phyloP scores from a whole-genome alignment of 2,888 invertebrate species.

The Achlya flavicornis region DNA sequence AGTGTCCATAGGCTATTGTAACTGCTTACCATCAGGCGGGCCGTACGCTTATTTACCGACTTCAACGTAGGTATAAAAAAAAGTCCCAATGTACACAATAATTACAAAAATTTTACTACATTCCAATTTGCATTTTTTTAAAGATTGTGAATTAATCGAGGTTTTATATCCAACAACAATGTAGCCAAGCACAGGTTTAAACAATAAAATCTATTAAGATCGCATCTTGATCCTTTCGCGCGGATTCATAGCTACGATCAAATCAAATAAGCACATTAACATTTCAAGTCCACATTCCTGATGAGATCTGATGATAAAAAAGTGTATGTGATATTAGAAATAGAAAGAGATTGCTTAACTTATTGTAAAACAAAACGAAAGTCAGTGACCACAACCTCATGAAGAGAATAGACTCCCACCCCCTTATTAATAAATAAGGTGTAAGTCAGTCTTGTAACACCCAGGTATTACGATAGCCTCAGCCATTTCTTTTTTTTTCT shows the following conservation, averaged over 20 bases:
- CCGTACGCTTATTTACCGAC: too few species aligned
- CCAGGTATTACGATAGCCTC: too few species aligned
- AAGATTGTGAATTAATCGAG: neutral
- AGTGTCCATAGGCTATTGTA: too few species aligned
- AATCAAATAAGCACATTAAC: neutral
- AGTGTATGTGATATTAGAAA: neutral
- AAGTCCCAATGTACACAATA: neutral
- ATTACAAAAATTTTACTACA: neutral
- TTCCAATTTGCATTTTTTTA: neutral
- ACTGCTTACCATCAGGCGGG: too few species aligned
- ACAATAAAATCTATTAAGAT: constrained; percentile 4
- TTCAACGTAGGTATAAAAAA: too few species aligned
- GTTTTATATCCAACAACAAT: neutral
- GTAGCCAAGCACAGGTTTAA: neutral
- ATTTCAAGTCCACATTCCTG: neutral
- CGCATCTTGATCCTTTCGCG: constrained; percentile 1
- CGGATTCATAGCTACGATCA: neutral
- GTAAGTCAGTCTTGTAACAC: too few species aligned
- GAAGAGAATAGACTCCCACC: too few species aligned
- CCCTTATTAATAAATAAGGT: too few species aligned
- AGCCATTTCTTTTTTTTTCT: too few species aligned
- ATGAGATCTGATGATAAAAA: neutral
- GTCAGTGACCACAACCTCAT: too few species aligned
- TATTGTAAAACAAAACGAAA: too few species aligned
- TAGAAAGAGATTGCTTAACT: neutral